These are phyloP conservation scores for Drosophila carrolli DNA, from an alignment of 1,140 invertebrate species.

Conservation along the genomic window DNA sequence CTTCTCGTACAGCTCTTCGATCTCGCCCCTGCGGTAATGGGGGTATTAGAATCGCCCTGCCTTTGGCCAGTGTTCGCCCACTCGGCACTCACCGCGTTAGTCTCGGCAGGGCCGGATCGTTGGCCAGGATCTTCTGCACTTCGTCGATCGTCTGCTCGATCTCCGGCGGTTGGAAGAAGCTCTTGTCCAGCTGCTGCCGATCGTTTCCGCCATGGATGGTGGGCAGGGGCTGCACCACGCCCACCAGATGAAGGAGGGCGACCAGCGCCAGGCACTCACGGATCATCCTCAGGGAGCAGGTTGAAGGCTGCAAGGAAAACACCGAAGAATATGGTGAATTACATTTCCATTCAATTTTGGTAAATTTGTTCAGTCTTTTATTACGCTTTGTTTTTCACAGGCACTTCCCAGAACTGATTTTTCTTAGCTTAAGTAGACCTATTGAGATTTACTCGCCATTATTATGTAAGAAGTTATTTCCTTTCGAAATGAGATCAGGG, in stretches of 20 bases:
- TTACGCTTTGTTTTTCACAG: no score
- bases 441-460: no score
- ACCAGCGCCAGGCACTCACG: conserved; percentile 35
- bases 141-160: conserved; percentile 86
- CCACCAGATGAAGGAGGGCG: conserved; percentile 24
- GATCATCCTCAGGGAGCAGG: conserved; percentile 9
- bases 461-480: no score
- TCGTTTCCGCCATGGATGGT: conserved; percentile 50
- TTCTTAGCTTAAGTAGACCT: no score
- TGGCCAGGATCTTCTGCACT: conserved; percentile 86
- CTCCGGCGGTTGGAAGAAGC: conserved; percentile 71
- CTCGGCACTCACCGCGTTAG: conserved; percentile 79
- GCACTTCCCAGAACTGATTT: no score
- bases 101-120: conserved; percentile 85
- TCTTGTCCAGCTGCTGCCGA: conserved; percentile 75
- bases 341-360: no score
- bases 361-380: no score
- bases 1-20: conserved; percentile 86
- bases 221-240: conserved; percentile 41
- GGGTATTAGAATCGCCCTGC: background rate
- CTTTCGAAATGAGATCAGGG: no score
- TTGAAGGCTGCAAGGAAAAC: background rate
- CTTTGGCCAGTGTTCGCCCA: background rate
- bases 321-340: no score
- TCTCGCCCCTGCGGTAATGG: conserved; percentile 84